Conservation (phyloP, 2,888 invertebrate genomes). For the Tillus elongatus region DNA sequence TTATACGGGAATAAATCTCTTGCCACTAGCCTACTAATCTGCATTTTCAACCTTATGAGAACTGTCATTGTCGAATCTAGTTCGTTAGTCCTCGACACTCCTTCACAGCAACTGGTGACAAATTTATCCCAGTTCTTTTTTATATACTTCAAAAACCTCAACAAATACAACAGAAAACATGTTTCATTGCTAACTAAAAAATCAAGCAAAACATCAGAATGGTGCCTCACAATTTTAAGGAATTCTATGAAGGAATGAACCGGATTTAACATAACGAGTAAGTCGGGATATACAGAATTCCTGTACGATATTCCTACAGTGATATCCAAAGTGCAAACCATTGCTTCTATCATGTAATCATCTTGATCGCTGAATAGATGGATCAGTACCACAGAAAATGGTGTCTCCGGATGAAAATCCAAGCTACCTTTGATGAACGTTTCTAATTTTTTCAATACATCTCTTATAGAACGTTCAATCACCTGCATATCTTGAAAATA, state of each 20-base stretch:
- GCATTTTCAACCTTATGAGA: constrained; percentile 65
- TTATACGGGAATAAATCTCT: constrained; percentile 82
- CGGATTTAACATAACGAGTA: constrained; percentile 75
- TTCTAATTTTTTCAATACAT: constrained; percentile 73
- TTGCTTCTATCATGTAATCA: constrained; percentile 82
- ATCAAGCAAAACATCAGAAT: constrained; percentile 72
- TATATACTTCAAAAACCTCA: constrained; percentile 76
- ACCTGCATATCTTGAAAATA: constrained; percentile 83
- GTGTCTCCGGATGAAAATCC: constrained; percentile 81
- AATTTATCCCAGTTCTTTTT: constrained; percentile 77
- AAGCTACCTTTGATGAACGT: constrained; percentile 69
- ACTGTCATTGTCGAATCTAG: constrained; percentile 79
- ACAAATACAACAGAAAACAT: constrained; percentile 75
- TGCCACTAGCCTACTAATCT: constrained; percentile 74
- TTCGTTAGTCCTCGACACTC: constrained; percentile 42
- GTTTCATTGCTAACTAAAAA: constrained; percentile 85
- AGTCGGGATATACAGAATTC: constrained; percentile 69
- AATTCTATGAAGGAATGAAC: constrained; percentile 82
- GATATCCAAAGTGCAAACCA: constrained; percentile 85
- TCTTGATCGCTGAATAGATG: constrained; percentile 85
- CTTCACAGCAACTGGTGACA: constrained; percentile 62
- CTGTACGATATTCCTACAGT: constrained; percentile 77
- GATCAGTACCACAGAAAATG: constrained; percentile 79
- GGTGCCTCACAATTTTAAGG: constrained; percentile 71
- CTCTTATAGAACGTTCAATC: constrained; percentile 75